A percentile compares a stretch with the other conserved stretches of the same genome.
These are phyloP conservation scores for Acanthis flammea DNA, from an alignment of 2,797 vertebrate species.

Conservation along the genomic window DNA sequence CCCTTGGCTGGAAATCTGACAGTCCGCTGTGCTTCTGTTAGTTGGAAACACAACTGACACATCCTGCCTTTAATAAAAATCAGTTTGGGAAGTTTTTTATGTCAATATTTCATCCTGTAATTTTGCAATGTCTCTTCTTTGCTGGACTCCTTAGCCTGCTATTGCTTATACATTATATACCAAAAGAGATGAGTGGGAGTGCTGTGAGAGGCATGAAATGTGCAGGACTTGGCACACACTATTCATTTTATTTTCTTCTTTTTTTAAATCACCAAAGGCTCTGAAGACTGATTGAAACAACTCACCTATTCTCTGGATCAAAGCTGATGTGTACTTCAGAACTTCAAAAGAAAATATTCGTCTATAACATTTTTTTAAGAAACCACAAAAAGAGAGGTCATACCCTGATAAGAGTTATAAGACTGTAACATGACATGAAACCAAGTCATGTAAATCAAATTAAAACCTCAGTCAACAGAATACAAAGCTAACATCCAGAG, in stretches of 20 bases:
- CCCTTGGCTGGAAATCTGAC: background rate
- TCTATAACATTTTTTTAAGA: background rate
- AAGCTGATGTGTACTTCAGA: background rate
- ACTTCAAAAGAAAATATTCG: background rate
- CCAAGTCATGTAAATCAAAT: background rate
- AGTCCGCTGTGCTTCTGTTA: fast-evolving
- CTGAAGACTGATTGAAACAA: background rate
- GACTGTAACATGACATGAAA: background rate
- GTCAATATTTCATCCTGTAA: background rate
- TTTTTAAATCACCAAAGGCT: background rate
- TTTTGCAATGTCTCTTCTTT: background rate
- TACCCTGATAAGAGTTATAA: background rate
- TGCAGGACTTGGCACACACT: background rate
- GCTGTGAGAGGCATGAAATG: background rate
- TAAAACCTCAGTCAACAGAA: background rate
- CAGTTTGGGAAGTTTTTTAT: background rate
- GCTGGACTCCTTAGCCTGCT: background rate
- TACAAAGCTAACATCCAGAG: background rate
- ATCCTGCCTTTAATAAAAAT: background rate
- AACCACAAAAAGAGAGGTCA: background rate
- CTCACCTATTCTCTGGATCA: slow-evolving; percentile 4
- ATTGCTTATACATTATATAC: background rate
- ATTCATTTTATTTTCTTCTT: background rate
- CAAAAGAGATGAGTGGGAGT: background rate
- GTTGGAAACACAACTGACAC: background rate